Conservation (phyloP, 2,113 vertebrate species). For the Muscicapa adusta region DNA sequence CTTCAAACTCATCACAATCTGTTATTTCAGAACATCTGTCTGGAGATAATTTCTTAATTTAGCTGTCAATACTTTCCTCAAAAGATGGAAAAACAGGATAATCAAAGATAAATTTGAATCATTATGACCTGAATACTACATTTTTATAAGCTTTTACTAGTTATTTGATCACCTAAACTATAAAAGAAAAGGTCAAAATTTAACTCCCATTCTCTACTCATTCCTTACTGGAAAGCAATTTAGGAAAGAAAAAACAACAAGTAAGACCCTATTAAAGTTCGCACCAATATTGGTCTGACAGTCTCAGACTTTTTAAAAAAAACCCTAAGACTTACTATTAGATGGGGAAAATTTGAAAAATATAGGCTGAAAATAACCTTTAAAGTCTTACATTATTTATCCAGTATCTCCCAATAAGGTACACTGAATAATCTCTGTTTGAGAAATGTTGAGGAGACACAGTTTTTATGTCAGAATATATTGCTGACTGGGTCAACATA, state of each 20-base stretch:
- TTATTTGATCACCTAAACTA: background rate
- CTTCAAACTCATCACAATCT: background rate
- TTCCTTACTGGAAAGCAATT: background rate
- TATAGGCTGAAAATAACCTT: background rate
- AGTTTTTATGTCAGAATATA: background rate
- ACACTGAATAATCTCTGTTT: background rate
- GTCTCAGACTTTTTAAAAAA: background rate
- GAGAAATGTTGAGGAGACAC: background rate
- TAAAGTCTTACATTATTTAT: background rate
- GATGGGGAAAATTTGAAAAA: background rate
- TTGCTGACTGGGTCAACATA: background rate
- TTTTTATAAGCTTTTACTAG: background rate
- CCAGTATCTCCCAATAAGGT: background rate
- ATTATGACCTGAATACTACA: background rate
- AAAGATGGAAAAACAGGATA: background rate
- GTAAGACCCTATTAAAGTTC: background rate
- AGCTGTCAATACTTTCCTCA: background rate
- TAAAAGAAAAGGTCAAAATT: background rate
- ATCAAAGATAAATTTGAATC: background rate
- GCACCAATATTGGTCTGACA: background rate
- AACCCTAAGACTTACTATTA: fast-evolving
- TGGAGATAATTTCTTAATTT: background rate
- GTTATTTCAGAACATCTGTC: background rate
- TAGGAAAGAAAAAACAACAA: background rate
- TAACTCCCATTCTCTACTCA: fast-evolving